A percentile compares a stretch with the other conserved stretches of the same genome.
These are phyloP conservation scores for Caenorhabditis imperialis DNA, from an alignment of 2,888 invertebrate genomes.

Conservation along the genomic window DNA sequence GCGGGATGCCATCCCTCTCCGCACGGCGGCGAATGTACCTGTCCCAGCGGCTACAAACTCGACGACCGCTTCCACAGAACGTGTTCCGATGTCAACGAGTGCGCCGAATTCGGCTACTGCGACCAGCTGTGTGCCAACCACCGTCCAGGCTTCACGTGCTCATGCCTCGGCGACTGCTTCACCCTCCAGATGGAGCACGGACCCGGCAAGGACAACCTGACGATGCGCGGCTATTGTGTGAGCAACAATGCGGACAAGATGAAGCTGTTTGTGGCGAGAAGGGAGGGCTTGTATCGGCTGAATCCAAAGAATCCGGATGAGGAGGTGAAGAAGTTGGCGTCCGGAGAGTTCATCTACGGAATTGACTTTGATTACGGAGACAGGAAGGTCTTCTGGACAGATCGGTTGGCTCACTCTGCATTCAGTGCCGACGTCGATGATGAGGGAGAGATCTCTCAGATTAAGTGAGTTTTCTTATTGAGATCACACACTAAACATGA, in stretches of 20 bases:
- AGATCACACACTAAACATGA: no score
- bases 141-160: slow-evolving; percentile 84
- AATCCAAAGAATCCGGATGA: slow-evolving; percentile 64
- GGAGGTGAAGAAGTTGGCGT: slow-evolving; percentile 70
- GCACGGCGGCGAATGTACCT: slow-evolving; percentile 85
- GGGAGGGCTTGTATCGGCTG: slow-evolving; percentile 75
- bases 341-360: slow-evolving; percentile 81
- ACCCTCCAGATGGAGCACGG: slow-evolving; percentile 65
- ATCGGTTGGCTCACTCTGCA: slow-evolving; percentile 75
- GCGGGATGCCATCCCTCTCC: slow-evolving; percentile 92
- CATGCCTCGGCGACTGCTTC: slow-evolving; percentile 76
- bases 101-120: slow-evolving; percentile 82
- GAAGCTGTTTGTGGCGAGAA: slow-evolving; percentile 75
- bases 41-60: slow-evolving; percentile 89
- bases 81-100: slow-evolving; percentile 92
- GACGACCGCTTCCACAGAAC: slow-evolving; percentile 86
- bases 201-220: slow-evolving; percentile 69
- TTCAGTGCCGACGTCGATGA: slow-evolving; percentile 74
- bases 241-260: slow-evolving; percentile 76
- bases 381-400: slow-evolving; percentile 87
- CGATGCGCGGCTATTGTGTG: slow-evolving; percentile 75
- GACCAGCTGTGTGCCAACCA: slow-evolving; percentile 94
- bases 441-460: slow-evolving; percentile 73
- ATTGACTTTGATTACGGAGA: slow-evolving; percentile 94
- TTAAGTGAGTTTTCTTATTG: slow-evolving; percentile 65